A percentile compares a stretch with the other conserved stretches of the same genome.
phyloP scores from a whole-genome alignment of 2,113 vertebrate genomes.

The Proteles cristata region DNA sequence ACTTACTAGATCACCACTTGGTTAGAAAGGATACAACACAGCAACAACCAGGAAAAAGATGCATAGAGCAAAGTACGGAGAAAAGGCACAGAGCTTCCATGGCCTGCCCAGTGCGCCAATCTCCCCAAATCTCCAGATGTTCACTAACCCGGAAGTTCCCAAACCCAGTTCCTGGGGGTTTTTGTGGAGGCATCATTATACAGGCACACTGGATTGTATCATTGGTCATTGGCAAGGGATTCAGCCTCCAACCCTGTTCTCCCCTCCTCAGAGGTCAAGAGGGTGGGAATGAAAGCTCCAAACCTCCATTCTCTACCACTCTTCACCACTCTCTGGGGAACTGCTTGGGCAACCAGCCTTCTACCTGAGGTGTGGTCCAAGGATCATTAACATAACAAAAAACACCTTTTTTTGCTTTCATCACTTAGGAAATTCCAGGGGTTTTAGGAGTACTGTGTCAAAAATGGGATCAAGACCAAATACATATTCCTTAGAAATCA shows the following conservation, averaged over 20 bases:
- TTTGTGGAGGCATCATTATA: background rate
- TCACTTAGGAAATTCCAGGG: background rate
- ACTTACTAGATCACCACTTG: background rate
- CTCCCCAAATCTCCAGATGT: background rate
- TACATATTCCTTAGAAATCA: background rate
- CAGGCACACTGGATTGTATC: background rate
- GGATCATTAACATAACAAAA: background rate
- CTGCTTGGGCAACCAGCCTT: background rate
- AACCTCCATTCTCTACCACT: background rate
- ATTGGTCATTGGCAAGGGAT: background rate
- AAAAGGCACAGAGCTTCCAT: background rate
- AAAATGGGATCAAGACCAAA: background rate
- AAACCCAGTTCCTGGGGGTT: background rate
- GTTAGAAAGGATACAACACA: background rate
- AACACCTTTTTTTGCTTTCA: background rate
- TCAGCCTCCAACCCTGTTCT: background rate
- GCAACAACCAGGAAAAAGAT: background rate
- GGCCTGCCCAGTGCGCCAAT: background rate
- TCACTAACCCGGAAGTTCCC: background rate
- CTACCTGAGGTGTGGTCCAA: background rate
- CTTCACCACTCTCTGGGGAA: too few species aligned
- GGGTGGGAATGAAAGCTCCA: background rate
- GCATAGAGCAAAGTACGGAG: background rate
- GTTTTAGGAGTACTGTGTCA: background rate
- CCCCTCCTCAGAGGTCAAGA: background rate